A percentile compares a stretch with the other conserved stretches of the same genome.
Evolutionary conservation across 2,113 vertebrate genomes (phyloP).

Genomic region (Microcebus jonahi): DNA sequence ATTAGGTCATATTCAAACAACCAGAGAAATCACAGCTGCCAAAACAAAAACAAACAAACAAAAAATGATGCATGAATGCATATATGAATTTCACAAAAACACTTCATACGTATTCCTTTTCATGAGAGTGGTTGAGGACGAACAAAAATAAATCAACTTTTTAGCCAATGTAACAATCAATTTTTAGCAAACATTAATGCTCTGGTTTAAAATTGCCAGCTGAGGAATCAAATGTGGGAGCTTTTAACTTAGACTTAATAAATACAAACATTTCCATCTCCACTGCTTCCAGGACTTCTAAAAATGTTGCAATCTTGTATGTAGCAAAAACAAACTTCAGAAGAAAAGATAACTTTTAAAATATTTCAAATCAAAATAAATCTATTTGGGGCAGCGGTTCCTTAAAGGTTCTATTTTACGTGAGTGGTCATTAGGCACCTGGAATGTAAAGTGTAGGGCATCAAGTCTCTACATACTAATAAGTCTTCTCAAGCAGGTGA

Average conservation of each 20-base stretch:
- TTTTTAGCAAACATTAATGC: constrained; percentile 53
- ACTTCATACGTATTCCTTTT: constrained; percentile 48
- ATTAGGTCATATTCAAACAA: constrained; percentile 39
- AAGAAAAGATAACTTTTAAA: background rate
- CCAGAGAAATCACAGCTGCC: constrained; percentile 36
- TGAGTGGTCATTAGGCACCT: background rate
- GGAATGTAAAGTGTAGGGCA: background rate
- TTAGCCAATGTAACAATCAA: constrained; percentile 45
- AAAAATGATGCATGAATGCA: background rate
- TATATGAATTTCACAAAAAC: constrained; percentile 42
- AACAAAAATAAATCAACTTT: constrained; percentile 54
- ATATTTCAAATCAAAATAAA: constrained; percentile 23
- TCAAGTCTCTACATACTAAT: background rate
- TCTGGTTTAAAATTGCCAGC: constrained; percentile 36
- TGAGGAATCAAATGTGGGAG: background rate
- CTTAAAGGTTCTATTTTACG: constrained; percentile 15
- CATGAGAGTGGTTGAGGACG: background rate
- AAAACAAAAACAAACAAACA: constrained; percentile 19
- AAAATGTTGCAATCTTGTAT: background rate
- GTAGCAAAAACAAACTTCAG: background rate
- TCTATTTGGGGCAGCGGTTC: background rate
- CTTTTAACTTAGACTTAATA: constrained; percentile 40
- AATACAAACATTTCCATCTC: background rate
- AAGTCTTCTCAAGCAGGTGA: background rate
- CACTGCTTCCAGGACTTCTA: background rate